phyloP scores from a whole-genome alignment of 2,797 vertebrate species.

The Pristis pectinata region DNA sequence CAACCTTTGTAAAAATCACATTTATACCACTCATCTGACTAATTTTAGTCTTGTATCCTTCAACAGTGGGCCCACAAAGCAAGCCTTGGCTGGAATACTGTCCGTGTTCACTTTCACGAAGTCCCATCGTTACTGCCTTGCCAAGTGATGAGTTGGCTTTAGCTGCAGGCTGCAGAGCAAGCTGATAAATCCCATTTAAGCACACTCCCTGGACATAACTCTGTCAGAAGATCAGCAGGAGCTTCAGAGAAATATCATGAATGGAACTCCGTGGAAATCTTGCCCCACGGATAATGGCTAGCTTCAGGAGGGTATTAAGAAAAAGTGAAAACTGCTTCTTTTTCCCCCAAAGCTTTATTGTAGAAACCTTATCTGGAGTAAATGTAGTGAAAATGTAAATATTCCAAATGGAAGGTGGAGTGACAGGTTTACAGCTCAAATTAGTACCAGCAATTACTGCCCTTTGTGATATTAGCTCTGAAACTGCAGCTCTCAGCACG shows the following conservation, averaged over 20 bases:
- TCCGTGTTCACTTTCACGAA: not conserved
- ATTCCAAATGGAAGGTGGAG: not conserved
- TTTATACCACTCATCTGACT: too few relatives aligned
- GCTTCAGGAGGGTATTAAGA: not conserved
- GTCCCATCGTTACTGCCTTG: not conserved
- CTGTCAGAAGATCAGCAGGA: not conserved
- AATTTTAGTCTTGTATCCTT: not conserved
- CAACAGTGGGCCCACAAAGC: not conserved
- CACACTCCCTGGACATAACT: not conserved
- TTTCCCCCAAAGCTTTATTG: not conserved
- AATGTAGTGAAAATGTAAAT: conserved; percentile 27
- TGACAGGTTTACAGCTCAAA: not conserved
- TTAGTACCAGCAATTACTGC: not conserved
- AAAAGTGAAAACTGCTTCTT: not conserved
- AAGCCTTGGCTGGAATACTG: not conserved
- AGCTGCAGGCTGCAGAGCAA: not conserved
- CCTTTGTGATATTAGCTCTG: not conserved
- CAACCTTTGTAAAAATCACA: too few relatives aligned
- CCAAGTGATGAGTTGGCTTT: not conserved
- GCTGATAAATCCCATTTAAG: not conserved
- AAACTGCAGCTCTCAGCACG: not conserved
- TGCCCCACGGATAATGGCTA: not conserved
- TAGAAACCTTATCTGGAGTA: too few relatives aligned
- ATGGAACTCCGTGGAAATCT: not conserved
- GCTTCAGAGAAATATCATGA: not conserved